Evolutionary conservation across 2,888 invertebrate species (phyloP), one percentile per base, ranked within the genome.

Genomic region (Muschampia plurimacula): DNA sequence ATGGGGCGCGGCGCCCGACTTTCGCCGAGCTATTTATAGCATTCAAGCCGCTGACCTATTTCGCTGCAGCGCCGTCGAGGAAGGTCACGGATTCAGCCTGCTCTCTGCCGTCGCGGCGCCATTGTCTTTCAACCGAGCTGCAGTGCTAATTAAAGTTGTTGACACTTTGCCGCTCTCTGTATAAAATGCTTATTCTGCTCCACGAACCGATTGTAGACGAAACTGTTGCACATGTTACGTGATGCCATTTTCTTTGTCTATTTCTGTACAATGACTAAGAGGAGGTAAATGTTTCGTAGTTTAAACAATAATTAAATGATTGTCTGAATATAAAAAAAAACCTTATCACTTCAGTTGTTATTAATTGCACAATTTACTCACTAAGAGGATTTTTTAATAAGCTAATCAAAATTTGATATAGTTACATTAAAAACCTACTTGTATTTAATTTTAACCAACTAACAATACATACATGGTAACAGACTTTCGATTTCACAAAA

Each of bases 21-120:
- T 93, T 92, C 91, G 86, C 91, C 91, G 87, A 90, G 93, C 94
- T 94, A 94, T 94, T 93, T 93, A 93, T 93, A 94, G 92, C 90
- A 90, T 90, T 91, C 89, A 92, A 92, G 93, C 93, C 92, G 93
- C 93, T 93, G 94, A 94, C 94, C 93, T 92, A 94, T 22, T 22
- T 22, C 22, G 22, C 22, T 22, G 22, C 22, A 22, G 22, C 22
- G 22, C 22, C 22, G 22, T 85, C 87, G 86, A 88, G 91, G 93
- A 94, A 93, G 94, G 93, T 94, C 94, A 94, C 91, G 93, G 93
- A 91, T 93, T 88, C 91, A 89, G 91, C 89, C 89, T 83, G 87
- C 89, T 88, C 88, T 89, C 85, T 90, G 91, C 84, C 89, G 86
- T 84, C 86, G 85, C 87, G 91, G 89, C 91, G 91, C 92, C 90